Conservation (phyloP, 1,140 invertebrate species). For the Magallana ariakensis region DNA sequence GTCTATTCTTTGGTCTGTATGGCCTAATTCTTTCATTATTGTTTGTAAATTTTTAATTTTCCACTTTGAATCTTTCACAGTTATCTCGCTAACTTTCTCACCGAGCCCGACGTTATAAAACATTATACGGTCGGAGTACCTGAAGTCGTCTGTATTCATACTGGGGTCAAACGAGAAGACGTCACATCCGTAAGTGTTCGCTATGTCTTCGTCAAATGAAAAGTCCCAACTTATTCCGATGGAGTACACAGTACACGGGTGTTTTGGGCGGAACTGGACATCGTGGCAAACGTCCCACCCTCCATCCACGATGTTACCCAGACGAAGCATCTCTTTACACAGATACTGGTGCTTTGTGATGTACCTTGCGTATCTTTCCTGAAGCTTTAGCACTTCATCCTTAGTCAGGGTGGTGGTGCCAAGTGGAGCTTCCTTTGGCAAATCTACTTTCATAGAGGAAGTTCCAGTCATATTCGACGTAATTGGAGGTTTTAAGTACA, state of each 20-base stretch:
- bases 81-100: not conserved
- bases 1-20: constrained; percentile 29
- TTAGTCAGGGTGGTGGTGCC: not conserved
- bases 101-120: constrained; percentile 28
- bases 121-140: not conserved
- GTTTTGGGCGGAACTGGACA: not conserved
- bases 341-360: not conserved
- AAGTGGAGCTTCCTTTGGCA: not conserved
- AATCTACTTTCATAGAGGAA: not conserved
- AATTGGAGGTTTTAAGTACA: not conserved
- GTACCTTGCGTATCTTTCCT: not conserved
- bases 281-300: constrained; percentile 39
- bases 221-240: constrained; percentile 22
- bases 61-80: not conserved
- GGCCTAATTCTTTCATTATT: constrained; percentile 27
- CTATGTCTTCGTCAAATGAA: constrained; percentile 43
- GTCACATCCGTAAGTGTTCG: constrained; percentile 27
- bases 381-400: not conserved
- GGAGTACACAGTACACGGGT: constrained; percentile 30
- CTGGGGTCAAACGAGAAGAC: constrained; percentile 28
- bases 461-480: not conserved
- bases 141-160: constrained; percentile 7
- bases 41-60: constrained; percentile 35
- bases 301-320: constrained; percentile 18
- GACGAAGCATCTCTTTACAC: constrained; percentile 20